phyloP scores from a whole-genome alignment of 2,888 invertebrate species.

The Athalia cordata region DNA sequence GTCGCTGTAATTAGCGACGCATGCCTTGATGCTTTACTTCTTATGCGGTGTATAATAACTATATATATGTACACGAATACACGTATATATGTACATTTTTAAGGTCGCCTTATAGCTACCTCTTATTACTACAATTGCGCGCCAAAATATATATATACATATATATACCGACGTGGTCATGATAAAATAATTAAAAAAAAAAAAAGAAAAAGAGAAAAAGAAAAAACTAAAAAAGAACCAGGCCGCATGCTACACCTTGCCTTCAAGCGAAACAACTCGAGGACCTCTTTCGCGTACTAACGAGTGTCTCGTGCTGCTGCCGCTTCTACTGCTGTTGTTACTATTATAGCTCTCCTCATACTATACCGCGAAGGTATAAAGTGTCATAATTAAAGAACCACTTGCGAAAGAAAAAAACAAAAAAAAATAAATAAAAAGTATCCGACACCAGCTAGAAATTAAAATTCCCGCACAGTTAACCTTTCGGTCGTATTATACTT shows the following conservation, averaged over 20 bases:
- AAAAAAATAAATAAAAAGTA: not conserved
- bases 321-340: not conserved
- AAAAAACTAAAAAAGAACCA: not conserved
- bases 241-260: not conserved
- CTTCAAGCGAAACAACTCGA: not conserved
- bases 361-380: not conserved
- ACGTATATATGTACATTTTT: not conserved
- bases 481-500: too few species aligned
- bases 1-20: too few species aligned
- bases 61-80: not conserved
- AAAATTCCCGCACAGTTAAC: too few species aligned
- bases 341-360: not conserved
- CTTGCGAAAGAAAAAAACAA: not conserved
- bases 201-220: too few species aligned
- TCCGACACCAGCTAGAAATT: not conserved
- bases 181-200: too few species aligned
- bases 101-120: not conserved
- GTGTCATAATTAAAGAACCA: slow-evolving; percentile 6
- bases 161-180: too few species aligned
- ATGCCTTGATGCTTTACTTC: too few species aligned
- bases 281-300: slow-evolving; percentile 5
- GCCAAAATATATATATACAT: too few species aligned
- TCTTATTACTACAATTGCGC: not conserved
- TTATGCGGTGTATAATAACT: too few species aligned
- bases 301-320: not conserved